A percentile compares a stretch with the other conserved stretches of the same genome.
Evolutionary conservation across 2,113 vertebrate genomes (phyloP).

Genomic region (Callopanchax toddi): DNA sequence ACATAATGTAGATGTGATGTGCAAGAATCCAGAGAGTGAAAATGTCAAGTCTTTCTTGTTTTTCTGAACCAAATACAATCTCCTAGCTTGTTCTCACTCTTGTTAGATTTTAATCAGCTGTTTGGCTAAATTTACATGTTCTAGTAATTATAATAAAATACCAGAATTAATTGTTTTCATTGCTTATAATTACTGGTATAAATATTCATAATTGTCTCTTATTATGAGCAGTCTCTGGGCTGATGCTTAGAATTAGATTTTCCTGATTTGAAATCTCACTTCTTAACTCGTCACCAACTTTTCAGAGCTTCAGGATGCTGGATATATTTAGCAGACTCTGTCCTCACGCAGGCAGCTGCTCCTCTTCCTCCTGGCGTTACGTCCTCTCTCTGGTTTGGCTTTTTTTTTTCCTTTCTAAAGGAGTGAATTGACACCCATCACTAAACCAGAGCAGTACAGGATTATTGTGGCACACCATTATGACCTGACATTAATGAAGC

Average conservation of each 20-base stretch:
- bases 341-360: slow-evolving; percentile 20
- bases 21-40: too few relatives aligned
- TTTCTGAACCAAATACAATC: too few relatives aligned
- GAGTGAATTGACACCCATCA: slow-evolving; percentile 7
- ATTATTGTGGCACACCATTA: slow-evolving; percentile 4
- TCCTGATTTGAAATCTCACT: not conserved
- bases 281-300: not conserved
- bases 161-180: too few relatives aligned
- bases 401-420: slow-evolving; percentile 15
- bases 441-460: slow-evolving; percentile 19
- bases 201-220: too few relatives aligned
- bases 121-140: too few relatives aligned
- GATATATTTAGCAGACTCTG: slow-evolving; percentile 46
- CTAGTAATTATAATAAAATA: too few relatives aligned
- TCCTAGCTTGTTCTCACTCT: too few relatives aligned
- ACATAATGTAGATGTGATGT: not conserved
- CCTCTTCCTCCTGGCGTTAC: slow-evolving; percentile 22
- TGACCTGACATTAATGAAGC: not conserved
- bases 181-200: too few relatives aligned
- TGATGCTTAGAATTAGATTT: too few relatives aligned
- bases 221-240: too few relatives aligned
- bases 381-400: slow-evolving; percentile 11
- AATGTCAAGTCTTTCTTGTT: too few relatives aligned
- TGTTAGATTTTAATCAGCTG: too few relatives aligned
- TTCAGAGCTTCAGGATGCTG: not conserved